These are phyloP conservation scores for Melanocharis versteri DNA, from an alignment of 2,113 vertebrate species.

Conservation along the genomic window DNA sequence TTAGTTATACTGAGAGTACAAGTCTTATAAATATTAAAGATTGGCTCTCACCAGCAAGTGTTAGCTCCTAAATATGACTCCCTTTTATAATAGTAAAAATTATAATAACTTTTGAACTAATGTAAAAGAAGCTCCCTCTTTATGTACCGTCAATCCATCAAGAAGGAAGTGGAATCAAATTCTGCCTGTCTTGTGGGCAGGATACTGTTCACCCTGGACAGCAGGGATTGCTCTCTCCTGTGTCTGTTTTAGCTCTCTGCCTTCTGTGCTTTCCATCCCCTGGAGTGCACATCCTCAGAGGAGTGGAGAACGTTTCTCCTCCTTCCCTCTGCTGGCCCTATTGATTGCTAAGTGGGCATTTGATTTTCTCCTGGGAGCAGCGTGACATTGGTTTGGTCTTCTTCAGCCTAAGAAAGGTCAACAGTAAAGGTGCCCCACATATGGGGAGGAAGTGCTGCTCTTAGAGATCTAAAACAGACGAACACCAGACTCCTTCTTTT, in stretches of 20 bases:
- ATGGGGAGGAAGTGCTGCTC: not conserved
- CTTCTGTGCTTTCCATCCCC: not conserved
- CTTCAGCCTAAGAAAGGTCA: not conserved
- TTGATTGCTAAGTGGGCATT: not conserved
- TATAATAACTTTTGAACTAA: not conserved
- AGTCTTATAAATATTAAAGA: not conserved
- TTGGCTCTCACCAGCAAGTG: not conserved
- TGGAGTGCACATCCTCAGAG: not conserved
- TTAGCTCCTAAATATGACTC: not conserved
- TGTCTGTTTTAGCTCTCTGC: not conserved
- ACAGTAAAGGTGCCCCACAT: not conserved
- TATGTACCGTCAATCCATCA: not conserved
- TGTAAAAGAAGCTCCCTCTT: not conserved
- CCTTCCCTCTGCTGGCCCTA: not conserved
- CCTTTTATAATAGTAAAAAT: not conserved
- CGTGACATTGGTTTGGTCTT: not conserved
- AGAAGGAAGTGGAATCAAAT: not conserved
- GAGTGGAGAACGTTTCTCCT: fast-evolving
- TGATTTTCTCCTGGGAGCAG: not conserved
- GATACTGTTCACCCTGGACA: not conserved
- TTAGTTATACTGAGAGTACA: not conserved
- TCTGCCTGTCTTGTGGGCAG: not conserved
- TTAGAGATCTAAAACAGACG: not conserved
- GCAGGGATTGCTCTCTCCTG: not conserved
- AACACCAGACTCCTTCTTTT: not conserved